A percentile compares a stretch with the other conserved stretches of the same genome.
Conservation (phyloP, 2,113 vertebrate genomes). For the Lagenorhynchus albirostris region DNA sequence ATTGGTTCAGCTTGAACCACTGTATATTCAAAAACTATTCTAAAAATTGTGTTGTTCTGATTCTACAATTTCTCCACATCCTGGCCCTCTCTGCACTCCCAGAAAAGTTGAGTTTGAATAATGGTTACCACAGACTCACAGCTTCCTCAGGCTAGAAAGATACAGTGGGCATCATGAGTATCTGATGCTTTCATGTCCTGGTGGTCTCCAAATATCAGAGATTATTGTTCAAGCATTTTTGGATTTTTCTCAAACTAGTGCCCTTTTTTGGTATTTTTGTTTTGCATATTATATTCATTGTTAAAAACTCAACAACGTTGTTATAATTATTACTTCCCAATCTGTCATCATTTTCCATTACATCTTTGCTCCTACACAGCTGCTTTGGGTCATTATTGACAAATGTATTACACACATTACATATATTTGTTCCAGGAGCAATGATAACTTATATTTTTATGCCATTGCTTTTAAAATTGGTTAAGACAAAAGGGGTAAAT, state of each 20-base stretch:
- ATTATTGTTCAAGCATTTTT: neutral
- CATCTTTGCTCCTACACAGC: neutral
- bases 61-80: neutral
- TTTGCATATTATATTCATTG: neutral
- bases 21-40: neutral
- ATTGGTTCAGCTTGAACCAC: neutral
- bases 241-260: neutral
- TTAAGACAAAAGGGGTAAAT: neutral
- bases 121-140: neutral
- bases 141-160: neutral
- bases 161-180: fast-evolving
- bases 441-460: neutral
- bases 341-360: neutral
- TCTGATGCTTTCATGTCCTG: neutral
- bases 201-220: neutral
- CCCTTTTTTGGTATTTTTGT: neutral
- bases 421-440: neutral
- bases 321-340: neutral
- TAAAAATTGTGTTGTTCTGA: neutral
- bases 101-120: neutral
- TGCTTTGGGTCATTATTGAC: neutral
- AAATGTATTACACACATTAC: neutral
- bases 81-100: neutral
- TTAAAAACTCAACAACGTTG: neutral
- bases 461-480: neutral